Evolutionary conservation across 2,888 invertebrate species (phyloP).

Genomic region (Caenorhabditis drosophilae): DNA sequence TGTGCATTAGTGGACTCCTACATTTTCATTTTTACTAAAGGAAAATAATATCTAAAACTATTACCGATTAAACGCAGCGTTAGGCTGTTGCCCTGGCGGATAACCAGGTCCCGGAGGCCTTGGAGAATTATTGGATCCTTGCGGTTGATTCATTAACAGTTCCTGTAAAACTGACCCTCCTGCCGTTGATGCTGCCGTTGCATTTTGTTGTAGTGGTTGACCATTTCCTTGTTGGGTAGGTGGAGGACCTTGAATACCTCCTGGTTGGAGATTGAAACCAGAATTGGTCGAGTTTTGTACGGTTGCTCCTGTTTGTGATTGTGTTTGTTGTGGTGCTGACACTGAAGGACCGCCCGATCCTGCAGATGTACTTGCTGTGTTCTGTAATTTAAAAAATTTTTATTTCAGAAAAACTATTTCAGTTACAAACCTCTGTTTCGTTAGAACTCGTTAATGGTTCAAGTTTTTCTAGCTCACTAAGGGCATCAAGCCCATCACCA

Average conservation of each 20-base stretch:
- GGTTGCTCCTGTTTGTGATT: conserved; percentile 14
- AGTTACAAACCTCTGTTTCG: conserved; percentile 15
- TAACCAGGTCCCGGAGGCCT: conserved; percentile 19
- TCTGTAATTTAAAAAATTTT: neutral
- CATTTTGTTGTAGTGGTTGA: conserved; percentile 1
- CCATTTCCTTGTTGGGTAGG: conserved; percentile 15
- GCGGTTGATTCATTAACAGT: conserved; percentile 55
- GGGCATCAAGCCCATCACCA: conserved; percentile 42
- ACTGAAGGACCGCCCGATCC: conserved; percentile 36
- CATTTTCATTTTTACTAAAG: no score
- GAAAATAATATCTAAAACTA: no score
- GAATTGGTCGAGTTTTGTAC: conserved; percentile 13
- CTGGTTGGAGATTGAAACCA: conserved; percentile 29
- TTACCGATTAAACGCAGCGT: conserved; percentile 19
- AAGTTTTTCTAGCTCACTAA: conserved; percentile 56
- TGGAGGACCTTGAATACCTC: conserved; percentile 1
- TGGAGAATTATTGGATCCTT: conserved; percentile 44
- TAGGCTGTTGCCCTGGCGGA: conserved; percentile 17
- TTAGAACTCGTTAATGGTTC: conserved; percentile 46
- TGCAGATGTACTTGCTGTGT: conserved; percentile 31
- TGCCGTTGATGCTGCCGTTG: conserved; percentile 11
- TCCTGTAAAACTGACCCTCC: conserved; percentile 55
- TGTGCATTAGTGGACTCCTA: conserved; percentile 38
- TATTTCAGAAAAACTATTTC: neutral
- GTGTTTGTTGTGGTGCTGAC: conserved; percentile 18